phyloP scores from a whole-genome alignment of 2,888 invertebrate genomes.

The Ellobium chinense region DNA sequence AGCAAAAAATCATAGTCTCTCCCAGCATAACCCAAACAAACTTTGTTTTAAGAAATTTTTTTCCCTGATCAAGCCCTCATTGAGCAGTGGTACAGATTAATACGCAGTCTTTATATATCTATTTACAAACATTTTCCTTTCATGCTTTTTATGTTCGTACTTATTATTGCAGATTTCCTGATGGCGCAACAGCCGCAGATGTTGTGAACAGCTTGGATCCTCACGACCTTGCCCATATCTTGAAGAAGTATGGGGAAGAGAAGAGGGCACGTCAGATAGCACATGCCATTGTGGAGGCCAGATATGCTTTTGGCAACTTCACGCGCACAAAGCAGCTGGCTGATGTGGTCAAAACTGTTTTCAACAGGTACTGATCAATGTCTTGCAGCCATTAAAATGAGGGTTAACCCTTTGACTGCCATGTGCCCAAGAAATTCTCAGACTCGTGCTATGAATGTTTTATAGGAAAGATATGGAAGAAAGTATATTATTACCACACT shows the following conservation, averaged over 20 bases:
- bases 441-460: too few species aligned
- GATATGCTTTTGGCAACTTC: conserved; percentile 87
- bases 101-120: too few species aligned
- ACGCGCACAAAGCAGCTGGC: conserved; percentile 91
- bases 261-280: conserved; percentile 91
- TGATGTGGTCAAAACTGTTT: conserved; percentile 83
- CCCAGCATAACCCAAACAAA: too few species aligned
- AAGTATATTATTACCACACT: too few species aligned
- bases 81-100: too few species aligned
- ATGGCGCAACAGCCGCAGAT: conserved; percentile 89
- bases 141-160: neutral
- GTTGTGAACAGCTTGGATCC: conserved; percentile 90
- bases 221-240: conserved; percentile 87
- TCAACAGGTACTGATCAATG: conserved; percentile 64
- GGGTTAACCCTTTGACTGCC: too few species aligned
- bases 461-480: too few species aligned
- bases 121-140: neutral
- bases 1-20: too few species aligned
- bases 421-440: too few species aligned
- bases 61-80: too few species aligned
- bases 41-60: too few species aligned
- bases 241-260: conserved; percentile 96
- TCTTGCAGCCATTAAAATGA: too few species aligned
- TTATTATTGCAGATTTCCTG: conserved; percentile 15
- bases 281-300: conserved; percentile 90